Base-by-base conservation (phyloP, 2,888 invertebrate genomes). In the Metalampra italica region DNA sequence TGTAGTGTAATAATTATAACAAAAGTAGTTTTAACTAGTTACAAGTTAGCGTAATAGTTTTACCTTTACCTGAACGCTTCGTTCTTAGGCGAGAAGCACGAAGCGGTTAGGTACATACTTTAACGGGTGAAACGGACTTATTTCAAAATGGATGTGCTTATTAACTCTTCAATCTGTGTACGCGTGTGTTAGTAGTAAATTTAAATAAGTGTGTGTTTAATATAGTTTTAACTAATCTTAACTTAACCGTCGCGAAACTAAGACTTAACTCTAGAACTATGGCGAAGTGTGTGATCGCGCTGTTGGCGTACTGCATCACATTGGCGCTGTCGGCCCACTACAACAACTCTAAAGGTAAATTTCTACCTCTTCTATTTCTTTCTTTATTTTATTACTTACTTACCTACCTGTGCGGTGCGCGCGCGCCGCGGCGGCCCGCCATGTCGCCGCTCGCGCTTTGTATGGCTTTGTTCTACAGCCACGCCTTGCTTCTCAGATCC, bases 271-370 rank as follows among this genome's bases (percentile, higher is more conserved):
- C n/a, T n/a, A 22, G 22, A 22, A 22, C 22, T 3, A 22, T 22
- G 22, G 22, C 3, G 5, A 22, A 22, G 22, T 22, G 22, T 22
- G 22, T 22, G 22, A 22, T 22, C 22, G 22, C 5, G 3, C 22
- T 22, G 22, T 5, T 22, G 22, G 22, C 22, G 22, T 22, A 22
- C 22, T 22, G 22, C 22, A 22, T 22, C 22, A n/a, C n/a, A n/a
- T 5, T 22, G 22, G 22, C 22, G 22, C 5, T 22, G 22, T 22
- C 22, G 22, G 2, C 22, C 3, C 22, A 22, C 5, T 22, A 3
- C 5, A 77, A 72, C 72, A 76, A n/a, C n/a, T n/a, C 13, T 78
- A 80, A 84, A 82, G 83, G 82, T 74, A 75, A 12, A 12, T 39
- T 22, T 22, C 22, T n/a, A n/a, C n/a, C n/a, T 22, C 5, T 22